phyloP scores from a whole-genome alignment of 37 sponge, comb jelly and placozoan genomes.

The Agelas oroides region DNA sequence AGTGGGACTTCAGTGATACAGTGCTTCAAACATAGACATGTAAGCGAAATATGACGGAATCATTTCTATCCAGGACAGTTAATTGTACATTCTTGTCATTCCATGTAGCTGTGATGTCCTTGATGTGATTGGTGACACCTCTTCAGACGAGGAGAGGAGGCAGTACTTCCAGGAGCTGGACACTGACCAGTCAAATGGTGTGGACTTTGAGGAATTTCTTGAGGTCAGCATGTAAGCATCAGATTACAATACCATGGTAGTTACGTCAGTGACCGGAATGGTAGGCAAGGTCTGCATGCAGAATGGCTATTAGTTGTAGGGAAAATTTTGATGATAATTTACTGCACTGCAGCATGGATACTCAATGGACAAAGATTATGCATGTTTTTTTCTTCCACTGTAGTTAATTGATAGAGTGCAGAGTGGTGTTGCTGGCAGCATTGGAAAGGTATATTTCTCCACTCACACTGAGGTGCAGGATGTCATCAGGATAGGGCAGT shows the following conservation, averaged over 20 bases:
- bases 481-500: not conserved
- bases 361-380: too few relatives aligned
- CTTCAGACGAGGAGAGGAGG: slow-evolving; percentile 36
- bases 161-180: slow-evolving; percentile 49
- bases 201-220: slow-evolving; percentile 68
- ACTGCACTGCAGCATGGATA: too few relatives aligned
- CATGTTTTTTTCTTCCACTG: too few relatives aligned
- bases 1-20: too few relatives aligned
- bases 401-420: slow-evolving; percentile 13
- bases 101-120: slow-evolving; percentile 34
- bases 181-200: slow-evolving; percentile 47
- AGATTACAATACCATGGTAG: too few relatives aligned
- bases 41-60: too few relatives aligned
- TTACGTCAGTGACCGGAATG: too few relatives aligned
- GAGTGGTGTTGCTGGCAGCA: not conserved
- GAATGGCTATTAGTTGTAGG: too few relatives aligned
- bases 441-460: not conserved
- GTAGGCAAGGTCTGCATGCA: too few relatives aligned
- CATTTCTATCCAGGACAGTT: too few relatives aligned
- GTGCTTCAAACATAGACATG: too few relatives aligned
- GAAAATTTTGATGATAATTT: too few relatives aligned
- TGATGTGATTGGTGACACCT: slow-evolving; percentile 53
- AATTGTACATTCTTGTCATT: not conserved
- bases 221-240: slow-evolving; percentile 8
- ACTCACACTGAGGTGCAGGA: not conserved